Evolutionary conservation across 2,888 invertebrate species (phyloP), one percentile per base, ranked within the genome.

Genomic region (Abrostola tripartita): DNA sequence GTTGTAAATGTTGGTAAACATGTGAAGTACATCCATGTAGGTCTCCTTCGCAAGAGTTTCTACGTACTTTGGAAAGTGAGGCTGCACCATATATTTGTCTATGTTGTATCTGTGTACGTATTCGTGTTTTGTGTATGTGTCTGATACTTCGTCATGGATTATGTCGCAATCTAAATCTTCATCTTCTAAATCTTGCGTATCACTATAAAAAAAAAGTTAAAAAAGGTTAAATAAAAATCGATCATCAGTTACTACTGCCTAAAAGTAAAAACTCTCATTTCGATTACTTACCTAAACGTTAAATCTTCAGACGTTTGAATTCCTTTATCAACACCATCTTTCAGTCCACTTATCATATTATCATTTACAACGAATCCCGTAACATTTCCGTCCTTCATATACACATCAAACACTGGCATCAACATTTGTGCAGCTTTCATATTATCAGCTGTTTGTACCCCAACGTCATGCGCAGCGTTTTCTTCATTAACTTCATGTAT

Each of bases 21-120:
- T 86, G 14, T 79, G 72, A 6, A 83, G 69, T 5, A 82, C 81
- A 14, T 86, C 81, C 37, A 76, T 77, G 7, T 79, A 62, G 0
- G 82, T 84, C 63, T 85, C 81, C 42, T 81, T 85, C 7, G 86
- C 82, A 24, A 86, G 68, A 5, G 78, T 84, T 50, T 84, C 82
- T 8, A 86, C 73, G 69, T 85, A 87, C 73, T 81, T 85, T 6
- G 84, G 85, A 62, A 86, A 87, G 60, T 81, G 77, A 0, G 83
- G 80, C 41, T 81, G 81, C 8, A 74, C 76, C 86, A 87, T 86
- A 60, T 87, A 87, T 42, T 78, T 79, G 51, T 85, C 84, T 49
- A 87, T 80, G 65, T 87, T 87, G 61, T 84, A 85, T 55, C 79
- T 81, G 64, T 87, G 86, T 41, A 87, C 81, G 56, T 85, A 87